A percentile compares a stretch with the other conserved stretches of the same genome.
Conservation (phyloP, 2,888 invertebrate species). For the Drosophila trichaetosa region DNA sequence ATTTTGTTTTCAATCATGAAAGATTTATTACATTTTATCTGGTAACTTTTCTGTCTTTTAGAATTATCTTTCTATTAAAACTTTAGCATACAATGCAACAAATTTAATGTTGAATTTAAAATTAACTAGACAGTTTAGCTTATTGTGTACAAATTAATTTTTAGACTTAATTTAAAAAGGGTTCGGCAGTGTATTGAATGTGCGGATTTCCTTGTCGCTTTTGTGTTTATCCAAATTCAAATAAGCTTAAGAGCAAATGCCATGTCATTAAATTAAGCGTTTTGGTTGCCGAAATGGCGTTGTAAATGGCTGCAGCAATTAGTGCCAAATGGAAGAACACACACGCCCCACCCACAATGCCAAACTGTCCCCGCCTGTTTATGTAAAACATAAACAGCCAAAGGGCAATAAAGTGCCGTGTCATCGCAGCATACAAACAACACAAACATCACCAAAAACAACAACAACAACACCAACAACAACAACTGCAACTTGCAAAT, state of each 20-base stretch:
- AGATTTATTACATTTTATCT: background rate
- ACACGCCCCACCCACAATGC: background rate
- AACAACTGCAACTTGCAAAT: slow-evolving; percentile 34
- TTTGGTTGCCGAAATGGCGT: slow-evolving; percentile 1
- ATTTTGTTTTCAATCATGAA: background rate
- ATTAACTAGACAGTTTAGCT: fast-evolving
- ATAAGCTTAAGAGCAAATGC: slow-evolving; percentile 18
- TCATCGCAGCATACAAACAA: slow-evolving; percentile 15
- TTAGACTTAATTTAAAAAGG: background rate
- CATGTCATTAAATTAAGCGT: slow-evolving; percentile 32
- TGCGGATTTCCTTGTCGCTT: background rate
- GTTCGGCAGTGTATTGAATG: background rate
- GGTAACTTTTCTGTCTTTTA: background rate
- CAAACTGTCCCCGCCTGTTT: slow-evolving; percentile 3
- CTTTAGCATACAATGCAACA: background rate
- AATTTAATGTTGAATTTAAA: background rate
- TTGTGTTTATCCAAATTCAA: slow-evolving; percentile 5
- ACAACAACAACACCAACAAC: slow-evolving; percentile 8
- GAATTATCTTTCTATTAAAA: background rate
- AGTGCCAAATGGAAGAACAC: slow-evolving; percentile 28
- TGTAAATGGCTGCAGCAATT: slow-evolving; percentile 33
- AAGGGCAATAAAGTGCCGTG: slow-evolving; percentile 39
- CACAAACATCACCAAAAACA: slow-evolving; percentile 5
- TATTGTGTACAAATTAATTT: background rate
- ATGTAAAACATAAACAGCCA: slow-evolving; percentile 16